Base-by-base conservation (phyloP, 1,140 invertebrate genomes). In the Microvelia longipes region DNA sequence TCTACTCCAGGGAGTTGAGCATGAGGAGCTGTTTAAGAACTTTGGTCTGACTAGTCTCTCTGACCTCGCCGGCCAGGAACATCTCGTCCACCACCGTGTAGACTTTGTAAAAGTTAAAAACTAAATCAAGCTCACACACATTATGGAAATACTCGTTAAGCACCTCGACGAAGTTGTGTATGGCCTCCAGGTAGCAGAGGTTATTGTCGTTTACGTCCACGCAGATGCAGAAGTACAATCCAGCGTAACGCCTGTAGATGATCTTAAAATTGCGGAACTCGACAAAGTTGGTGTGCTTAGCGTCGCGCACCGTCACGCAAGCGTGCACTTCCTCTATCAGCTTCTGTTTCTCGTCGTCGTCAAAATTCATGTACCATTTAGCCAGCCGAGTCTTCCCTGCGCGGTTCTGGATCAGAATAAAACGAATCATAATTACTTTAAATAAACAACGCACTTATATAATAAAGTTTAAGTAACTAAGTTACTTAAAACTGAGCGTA, bases 311-410 rank as follows among this genome's bases (percentile, higher is more conserved):
- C 2, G 98, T 99, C 0, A 99, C 98, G 67, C 98, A 94, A 28
- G 98, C 97, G 82, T 99, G 98, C 19, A 99, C 98, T 83, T 99
- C 98, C 82, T 99, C 98, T 76, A 99, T 99, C 2, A 99, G 82
- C 80, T 99, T 99, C 79, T 99, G 98, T 81, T 99, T 99, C 78
- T 99, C 98, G 78, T 99, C 98, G 82, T 99, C 97, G 82, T 99
- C 97, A 83, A 99, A 99, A 82, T 98, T 97, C 96, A 99, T 99
- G 76, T 99, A 99, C 98, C 98, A 99, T 82, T 99, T 99, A 15
- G 98, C 98, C 68, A 99, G 82, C 73, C 98, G 85, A 28, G 97
- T 99, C 82, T 99, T 99, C 19, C 98, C 98, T 75, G 98, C 97
- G 75, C 98, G 87, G 78, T 99, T 99, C 86, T 99, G 98, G 78